phyloP scores from a whole-genome alignment of 2,113 vertebrate species.

The Strix aluco region DNA sequence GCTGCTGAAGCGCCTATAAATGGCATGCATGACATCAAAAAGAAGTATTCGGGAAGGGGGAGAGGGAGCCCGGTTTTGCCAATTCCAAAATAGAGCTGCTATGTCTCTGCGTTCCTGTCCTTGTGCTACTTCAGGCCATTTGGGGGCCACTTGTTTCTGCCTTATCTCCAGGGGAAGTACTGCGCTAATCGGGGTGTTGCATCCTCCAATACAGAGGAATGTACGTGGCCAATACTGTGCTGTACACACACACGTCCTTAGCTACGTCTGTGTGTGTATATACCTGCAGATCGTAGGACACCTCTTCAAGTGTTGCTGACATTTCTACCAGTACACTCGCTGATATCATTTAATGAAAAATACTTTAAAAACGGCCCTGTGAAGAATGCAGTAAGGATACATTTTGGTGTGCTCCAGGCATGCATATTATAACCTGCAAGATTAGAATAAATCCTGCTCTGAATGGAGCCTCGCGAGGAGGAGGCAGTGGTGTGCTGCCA shows the following conservation, averaged over 20 bases:
- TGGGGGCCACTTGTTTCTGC: not conserved
- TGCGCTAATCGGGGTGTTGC: not conserved
- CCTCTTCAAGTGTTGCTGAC: not conserved
- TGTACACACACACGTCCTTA: rapidly evolving
- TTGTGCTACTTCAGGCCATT: not conserved
- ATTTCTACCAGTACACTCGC: not conserved
- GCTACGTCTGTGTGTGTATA: rapidly evolving
- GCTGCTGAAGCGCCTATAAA: not conserved
- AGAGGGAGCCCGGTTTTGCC: not conserved
- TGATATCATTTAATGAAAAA: not conserved
- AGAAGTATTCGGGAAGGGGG: not conserved
- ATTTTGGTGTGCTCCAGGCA: not conserved
- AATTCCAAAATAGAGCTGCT: not conserved
- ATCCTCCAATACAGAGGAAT: not conserved
- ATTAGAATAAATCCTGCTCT: not conserved
- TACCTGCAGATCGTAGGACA: too few relatives aligned
- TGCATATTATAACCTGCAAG: not conserved
- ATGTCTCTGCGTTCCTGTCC: not conserved
- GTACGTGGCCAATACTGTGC: not conserved
- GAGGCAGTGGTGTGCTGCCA: not conserved
- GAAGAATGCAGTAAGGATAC: not conserved
- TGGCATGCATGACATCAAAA: not conserved
- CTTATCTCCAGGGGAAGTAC: not conserved
- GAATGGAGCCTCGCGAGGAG: not conserved
- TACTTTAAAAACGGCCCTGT: not conserved